Conservation (phyloP, 2,797 vertebrate species). For the Zonotrichia albicollis region DNA sequence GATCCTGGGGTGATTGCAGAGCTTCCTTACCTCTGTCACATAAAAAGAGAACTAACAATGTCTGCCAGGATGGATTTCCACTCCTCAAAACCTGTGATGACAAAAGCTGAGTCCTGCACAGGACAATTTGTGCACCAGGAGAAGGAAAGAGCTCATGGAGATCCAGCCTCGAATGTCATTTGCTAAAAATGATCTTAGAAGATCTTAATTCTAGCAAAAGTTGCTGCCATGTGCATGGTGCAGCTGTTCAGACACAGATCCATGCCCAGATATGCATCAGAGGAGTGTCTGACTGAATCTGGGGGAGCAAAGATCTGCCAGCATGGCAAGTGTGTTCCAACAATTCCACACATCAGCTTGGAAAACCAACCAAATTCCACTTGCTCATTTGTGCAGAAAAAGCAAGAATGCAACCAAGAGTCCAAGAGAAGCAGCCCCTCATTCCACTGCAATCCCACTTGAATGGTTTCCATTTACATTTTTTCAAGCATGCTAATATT, state of each 20-base stretch:
- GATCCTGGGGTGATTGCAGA: neutral
- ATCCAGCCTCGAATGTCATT: fast-evolving
- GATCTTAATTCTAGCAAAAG: neutral
- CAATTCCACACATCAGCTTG: neutral
- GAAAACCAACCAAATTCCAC: neutral
- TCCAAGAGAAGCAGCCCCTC: neutral
- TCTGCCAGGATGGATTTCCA: neutral
- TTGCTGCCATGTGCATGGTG: too few relatives aligned
- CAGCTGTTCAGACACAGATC: neutral
- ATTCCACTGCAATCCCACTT: neutral
- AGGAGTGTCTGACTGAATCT: neutral
- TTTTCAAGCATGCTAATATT: neutral
- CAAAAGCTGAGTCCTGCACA: neutral
- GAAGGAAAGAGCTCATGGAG: neutral
- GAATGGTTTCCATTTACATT: neutral
- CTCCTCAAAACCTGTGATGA: fast-evolving
- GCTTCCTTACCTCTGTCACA: neutral
- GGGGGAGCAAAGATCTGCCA: neutral
- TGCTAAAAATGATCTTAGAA: neutral
- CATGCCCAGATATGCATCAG: fast-evolving
- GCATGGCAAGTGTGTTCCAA: neutral
- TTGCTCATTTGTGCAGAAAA: neutral
- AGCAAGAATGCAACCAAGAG: neutral
- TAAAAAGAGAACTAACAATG: neutral
- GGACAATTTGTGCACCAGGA: neutral